Conservation (phyloP, 2,113 vertebrate genomes). For the Hippocampus mohnikei region DNA sequence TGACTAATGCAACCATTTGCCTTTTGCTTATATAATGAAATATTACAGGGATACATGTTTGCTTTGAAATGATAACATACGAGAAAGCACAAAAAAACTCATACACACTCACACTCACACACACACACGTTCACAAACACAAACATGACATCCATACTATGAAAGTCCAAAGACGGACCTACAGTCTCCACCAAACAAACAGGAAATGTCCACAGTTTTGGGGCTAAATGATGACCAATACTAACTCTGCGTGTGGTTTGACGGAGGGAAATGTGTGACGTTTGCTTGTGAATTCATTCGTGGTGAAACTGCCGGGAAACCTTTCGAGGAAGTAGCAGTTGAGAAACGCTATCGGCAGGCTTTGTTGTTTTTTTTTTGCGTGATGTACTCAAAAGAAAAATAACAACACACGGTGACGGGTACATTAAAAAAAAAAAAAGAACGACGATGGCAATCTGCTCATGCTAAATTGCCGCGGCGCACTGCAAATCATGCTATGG, state of each 20-base stretch:
- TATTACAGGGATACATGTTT: slow-evolving; percentile 60
- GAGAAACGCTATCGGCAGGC: slow-evolving; percentile 30
- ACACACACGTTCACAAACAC: not conserved
- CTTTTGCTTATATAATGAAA: slow-evolving; percentile 51
- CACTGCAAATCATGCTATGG: slow-evolving; percentile 12
- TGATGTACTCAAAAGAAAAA: slow-evolving; percentile 2
- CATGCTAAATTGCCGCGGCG: slow-evolving; percentile 29
- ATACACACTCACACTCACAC: slow-evolving; percentile 4
- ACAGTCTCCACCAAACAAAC: slow-evolving; percentile 29
- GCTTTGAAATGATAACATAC: slow-evolving; percentile 74
- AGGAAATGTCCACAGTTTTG: slow-evolving; percentile 60
- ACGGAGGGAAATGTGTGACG: slow-evolving; percentile 75
- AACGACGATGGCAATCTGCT: slow-evolving; percentile 45
- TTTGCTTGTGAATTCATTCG: slow-evolving; percentile 34
- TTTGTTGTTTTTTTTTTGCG: slow-evolving; percentile 4
- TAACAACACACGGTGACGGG: slow-evolving; percentile 28
- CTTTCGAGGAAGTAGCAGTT: slow-evolving; percentile 34
- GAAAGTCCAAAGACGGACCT: slow-evolving; percentile 22
- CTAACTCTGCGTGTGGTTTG: slow-evolving; percentile 40
- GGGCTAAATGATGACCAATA: slow-evolving; percentile 36
- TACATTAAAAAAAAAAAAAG: slow-evolving; percentile 43
- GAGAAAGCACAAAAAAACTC: slow-evolving; percentile 24
- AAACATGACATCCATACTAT: slow-evolving; percentile 20
- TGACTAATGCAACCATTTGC: slow-evolving; percentile 51
- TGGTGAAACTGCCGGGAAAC: slow-evolving; percentile 62